Base-by-base conservation (phyloP, 2,888 invertebrate species). In the Caenorhabditis wallacei region DNA sequence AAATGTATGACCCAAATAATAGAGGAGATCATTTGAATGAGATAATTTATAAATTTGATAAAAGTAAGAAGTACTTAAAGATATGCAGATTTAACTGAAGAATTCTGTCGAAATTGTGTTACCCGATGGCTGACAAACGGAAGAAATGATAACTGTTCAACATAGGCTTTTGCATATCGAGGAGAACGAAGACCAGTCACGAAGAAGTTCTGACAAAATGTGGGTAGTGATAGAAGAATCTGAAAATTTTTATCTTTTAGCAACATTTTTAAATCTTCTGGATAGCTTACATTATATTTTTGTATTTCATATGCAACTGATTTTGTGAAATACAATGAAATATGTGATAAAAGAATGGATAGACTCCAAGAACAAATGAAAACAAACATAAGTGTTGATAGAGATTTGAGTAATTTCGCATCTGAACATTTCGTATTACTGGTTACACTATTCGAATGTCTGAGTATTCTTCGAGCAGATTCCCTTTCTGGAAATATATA, bases 121-220 rank as follows among this genome's bases (percentile, higher is more conserved):
- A 70, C 63, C 18, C 57, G 43, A 8, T 48, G 57, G 24, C 48
- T 64, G 56, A 74, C 56, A 35, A 80, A 74, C 4, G 74, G 74
- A 18, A 74, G 61, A 46, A 74, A 80, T 11, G 80, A 68, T 16
- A 82, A 54, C 37, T 82, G 82, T 11, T 82, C 82, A 0, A 53
- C 40, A 63, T 82, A 82, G 7, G 82, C 82, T 48, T 72, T 72
- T 2, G 78, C 71, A 43, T 82, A 82, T 18, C 82, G 66, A 4
- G 82, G 82, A 8, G 82, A 82, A 43, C 82, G 66, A 22, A 82
- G 61, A 11, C 66, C 63, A 4, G 82, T 82, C 7, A 82, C 82
- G 48, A 82, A 82, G 22, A 75, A 82, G 72, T 82, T 82, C 40
- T 82, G 82, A 30, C 82, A 82, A 46, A 82, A 82, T n/a, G 82